Evolutionary conservation across 2,888 invertebrate species (phyloP).

Genomic region (Autographa pulchrina): DNA sequence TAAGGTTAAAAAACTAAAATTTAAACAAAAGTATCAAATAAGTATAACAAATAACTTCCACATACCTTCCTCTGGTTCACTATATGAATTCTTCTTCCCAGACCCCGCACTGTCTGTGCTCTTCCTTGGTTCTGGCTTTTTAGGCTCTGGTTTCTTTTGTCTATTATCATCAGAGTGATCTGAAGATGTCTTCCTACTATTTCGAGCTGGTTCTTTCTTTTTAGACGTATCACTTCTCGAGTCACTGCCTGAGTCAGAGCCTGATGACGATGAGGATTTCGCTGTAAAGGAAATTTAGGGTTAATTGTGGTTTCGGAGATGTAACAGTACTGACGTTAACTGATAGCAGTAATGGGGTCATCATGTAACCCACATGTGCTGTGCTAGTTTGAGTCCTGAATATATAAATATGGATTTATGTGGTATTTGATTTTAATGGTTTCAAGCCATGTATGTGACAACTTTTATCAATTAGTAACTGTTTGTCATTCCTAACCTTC

Average conservation of each 20-base stretch:
- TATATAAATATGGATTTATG: too few species aligned
- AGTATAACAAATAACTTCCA: not conserved
- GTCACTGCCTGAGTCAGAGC: constrained; percentile 86
- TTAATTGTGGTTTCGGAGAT: not conserved
- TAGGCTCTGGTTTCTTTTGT: constrained; percentile 76
- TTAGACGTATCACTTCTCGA: constrained; percentile 77
- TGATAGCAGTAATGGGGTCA: too few species aligned
- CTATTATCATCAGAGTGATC: constrained; percentile 79
- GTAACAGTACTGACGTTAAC: too few species aligned
- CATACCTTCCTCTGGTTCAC: constrained; percentile 95
- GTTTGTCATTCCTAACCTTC: too few species aligned
- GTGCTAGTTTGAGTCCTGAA: too few species aligned
- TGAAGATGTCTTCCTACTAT: constrained; percentile 74
- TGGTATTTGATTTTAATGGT: too few species aligned
- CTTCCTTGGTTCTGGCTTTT: constrained; percentile 79
- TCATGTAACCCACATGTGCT: too few species aligned
- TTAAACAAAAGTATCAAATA: too few species aligned
- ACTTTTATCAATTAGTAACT: too few species aligned
- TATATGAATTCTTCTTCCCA: constrained; percentile 87
- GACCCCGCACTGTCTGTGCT: constrained; percentile 80
- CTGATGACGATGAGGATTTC: constrained; percentile 85
- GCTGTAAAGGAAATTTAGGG: constrained; percentile 56
- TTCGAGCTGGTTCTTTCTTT: constrained; percentile 81
- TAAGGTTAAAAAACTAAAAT: too few species aligned
- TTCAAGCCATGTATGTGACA: too few species aligned